Conservation (phyloP, 1,140 invertebrate genomes). For the Eumaeus atala region DNA sequence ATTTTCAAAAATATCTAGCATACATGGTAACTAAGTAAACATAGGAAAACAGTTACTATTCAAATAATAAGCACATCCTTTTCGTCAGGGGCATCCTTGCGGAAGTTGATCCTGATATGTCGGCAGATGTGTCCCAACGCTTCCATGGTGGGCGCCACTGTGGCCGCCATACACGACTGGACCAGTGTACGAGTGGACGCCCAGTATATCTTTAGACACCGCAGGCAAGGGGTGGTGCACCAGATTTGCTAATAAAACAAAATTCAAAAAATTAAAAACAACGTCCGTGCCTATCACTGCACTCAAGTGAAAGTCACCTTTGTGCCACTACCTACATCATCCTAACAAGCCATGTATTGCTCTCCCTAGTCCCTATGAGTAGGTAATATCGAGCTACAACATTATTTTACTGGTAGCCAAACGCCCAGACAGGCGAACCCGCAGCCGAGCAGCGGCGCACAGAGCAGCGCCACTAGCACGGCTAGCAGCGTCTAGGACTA, state of each 20-base stretch:
- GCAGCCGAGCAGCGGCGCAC: conserved; percentile 81
- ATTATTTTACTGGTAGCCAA: too few species aligned
- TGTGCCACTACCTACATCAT: too few species aligned
- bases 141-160: conserved; percentile 78
- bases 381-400: too few species aligned
- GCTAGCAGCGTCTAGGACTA: conserved; percentile 83
- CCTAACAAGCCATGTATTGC: too few species aligned
- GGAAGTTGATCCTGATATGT: conserved; percentile 77
- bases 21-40: not conserved
- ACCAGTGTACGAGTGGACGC: conserved; percentile 76
- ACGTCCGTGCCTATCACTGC: too few species aligned
- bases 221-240: conserved; percentile 79
- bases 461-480: conserved; percentile 79
- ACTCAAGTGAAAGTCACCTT: too few species aligned
- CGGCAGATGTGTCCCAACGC: conserved; percentile 78
- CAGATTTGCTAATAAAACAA: conserved; percentile 80
- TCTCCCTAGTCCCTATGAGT: too few species aligned
- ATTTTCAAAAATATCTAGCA: too few species aligned
- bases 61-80: conserved; percentile 73
- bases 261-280: not conserved
- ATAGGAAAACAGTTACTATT: conserved; percentile 21
- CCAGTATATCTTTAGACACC: conserved; percentile 81
- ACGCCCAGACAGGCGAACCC: conserved; percentile 84
- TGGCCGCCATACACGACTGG: conserved; percentile 75
- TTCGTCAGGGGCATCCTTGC: conserved; percentile 61